A percentile compares a stretch with the other conserved stretches of the same genome.
These are phyloP conservation scores for cattle (Bos taurus) DNA, from an alignment of 2,113 vertebrate species.

Conservation along the genomic window ARS-UCD2.0 NC_037356.1:21353001-21353500, in stretches of 20 bases:
- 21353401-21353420: neutral
- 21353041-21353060: neutral
- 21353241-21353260: neutral
- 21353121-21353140: neutral
- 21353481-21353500: neutral
- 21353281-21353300: neutral
- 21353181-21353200: neutral
- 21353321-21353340: too few species aligned
- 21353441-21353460: neutral
- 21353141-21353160: fast-evolving
- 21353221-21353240: neutral
- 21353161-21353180: neutral
- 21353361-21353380: neutral
- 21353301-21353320: neutral
- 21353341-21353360: neutral
- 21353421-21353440: neutral
- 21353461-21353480: neutral
- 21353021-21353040: neutral
- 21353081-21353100: neutral
- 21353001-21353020: neutral
- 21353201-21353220: neutral
- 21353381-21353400: neutral
- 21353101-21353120: neutral
- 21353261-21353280: neutral
- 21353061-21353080: neutral